A percentile compares a stretch with the other conserved stretches of the same genome.
Evolutionary conservation across 2,113 vertebrate genomes (phyloP).

Genomic region (Elephantulus edwardii): DNA sequence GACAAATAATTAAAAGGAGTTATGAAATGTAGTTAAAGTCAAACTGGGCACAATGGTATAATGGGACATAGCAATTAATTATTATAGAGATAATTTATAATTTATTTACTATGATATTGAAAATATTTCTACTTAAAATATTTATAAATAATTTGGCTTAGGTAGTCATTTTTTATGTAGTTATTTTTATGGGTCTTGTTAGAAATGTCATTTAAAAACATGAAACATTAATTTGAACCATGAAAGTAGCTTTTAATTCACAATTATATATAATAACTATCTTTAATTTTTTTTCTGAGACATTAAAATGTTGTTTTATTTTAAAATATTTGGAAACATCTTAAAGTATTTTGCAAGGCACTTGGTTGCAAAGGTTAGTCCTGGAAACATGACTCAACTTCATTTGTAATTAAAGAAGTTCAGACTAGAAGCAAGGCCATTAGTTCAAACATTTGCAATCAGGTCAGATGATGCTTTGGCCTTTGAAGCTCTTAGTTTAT

Average conservation of each 20-base stretch:
- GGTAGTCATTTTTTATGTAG: no score
- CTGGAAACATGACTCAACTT: neutral
- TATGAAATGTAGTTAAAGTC: constrained; percentile 21
- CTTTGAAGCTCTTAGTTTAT: constrained; percentile 12
- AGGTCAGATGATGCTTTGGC: neutral
- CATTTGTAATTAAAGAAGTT: constrained; percentile 18
- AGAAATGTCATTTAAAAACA: constrained; percentile 23
- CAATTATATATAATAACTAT: neutral
- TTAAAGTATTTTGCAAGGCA: neutral
- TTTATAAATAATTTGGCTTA: neutral
- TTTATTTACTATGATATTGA: neutral
- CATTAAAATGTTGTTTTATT: constrained; percentile 11
- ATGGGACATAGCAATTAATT: neutral
- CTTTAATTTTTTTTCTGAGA: neutral
- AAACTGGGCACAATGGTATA: neutral
- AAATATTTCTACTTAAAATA: neutral
- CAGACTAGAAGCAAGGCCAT: neutral
- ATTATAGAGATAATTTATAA: constrained; percentile 33
- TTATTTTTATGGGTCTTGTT: neutral
- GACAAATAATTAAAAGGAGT: constrained; percentile 27
- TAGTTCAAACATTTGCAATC: neutral
- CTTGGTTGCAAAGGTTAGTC: neutral
- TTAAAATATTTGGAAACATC: constrained; percentile 4
- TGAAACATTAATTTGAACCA: neutral
- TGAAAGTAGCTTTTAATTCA: neutral